Evolutionary conservation across 2,113 vertebrate genomes (phyloP), one percentile per base, ranked within the genome.

Genomic region (Daphoenositta chrysoptera): DNA sequence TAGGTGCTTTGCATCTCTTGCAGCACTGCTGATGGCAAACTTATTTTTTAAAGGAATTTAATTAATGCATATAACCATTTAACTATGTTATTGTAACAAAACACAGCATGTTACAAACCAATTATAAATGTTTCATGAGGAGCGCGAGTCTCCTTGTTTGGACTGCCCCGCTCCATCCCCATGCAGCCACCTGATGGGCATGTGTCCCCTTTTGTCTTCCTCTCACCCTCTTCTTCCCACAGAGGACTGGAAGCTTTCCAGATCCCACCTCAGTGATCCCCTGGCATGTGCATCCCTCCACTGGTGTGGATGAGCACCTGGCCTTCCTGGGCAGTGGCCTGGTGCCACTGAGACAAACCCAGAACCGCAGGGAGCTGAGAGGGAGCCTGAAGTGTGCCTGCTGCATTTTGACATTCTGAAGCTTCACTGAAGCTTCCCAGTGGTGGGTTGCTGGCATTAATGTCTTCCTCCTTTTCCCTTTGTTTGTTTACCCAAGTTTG

Each of bases 401-500:
- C 13, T 70, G 50, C 24, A 3, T 78, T 91, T 33, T 66, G 77
- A 39, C 64, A 15, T 22, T 1, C 28, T 70, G 51, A 54, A 69
- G 57, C 57, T 68, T 40, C 24, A 1, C 28, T 68, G 48, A 54
- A 69, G 57, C 57, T 68, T 40, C 26, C 31, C 48, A 15, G 48
- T 2, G 5, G 27, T 4, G 40, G 5, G 10, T 17, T 37, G 77
- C 65, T 94, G 30, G 66, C 92, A 20, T 97, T 88, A 82, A 93
- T 9, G 7, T 33, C 40, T 42, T 68, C 31, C 64, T 84, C 45
- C 87, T 96, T 96, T 80, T 81, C 66, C 91, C 77, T 94, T 18
- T 94, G 57, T 75, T 66, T 79, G 27, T 72, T 33, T 95, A 94
- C 88, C 96, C 95, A 97, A 99, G 99, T 98, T 64, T 99, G 99